Evolutionary conservation across 2,888 invertebrate species (phyloP).

Genomic region (Anorthoa munda): DNA sequence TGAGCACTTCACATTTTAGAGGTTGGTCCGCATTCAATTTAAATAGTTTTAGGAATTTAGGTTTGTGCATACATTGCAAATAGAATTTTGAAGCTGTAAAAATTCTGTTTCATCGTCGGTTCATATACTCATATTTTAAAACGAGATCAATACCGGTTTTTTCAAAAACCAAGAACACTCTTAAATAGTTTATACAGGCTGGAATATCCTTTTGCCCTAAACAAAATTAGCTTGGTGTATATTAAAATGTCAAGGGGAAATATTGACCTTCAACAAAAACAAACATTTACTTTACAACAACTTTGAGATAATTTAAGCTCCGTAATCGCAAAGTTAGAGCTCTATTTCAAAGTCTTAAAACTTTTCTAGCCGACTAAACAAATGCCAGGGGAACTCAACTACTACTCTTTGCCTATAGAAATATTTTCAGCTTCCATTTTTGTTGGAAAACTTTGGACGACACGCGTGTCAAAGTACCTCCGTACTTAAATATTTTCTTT

Average conservation of each 20-base stretch:
- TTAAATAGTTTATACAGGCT: neutral
- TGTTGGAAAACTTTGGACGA: slow-evolving; percentile 35
- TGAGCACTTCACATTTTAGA: slow-evolving; percentile 18
- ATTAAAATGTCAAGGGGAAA: slow-evolving; percentile 3
- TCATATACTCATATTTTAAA: neutral
- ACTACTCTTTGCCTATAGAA: neutral
- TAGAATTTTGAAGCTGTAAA: neutral
- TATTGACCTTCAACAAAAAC: slow-evolving; percentile 10
- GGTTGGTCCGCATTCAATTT: neutral
- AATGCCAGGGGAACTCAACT: slow-evolving; percentile 33
- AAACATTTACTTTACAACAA: slow-evolving; percentile 8
- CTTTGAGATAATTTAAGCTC: slow-evolving; percentile 26
- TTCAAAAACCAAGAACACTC: no score
- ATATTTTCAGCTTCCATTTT: slow-evolving; percentile 29
- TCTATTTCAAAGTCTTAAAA: slow-evolving; percentile 16
- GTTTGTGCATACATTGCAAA: neutral
- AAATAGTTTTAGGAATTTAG: neutral
- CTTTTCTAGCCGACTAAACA: slow-evolving; percentile 10
- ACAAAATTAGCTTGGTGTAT: neutral
- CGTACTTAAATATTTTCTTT: slow-evolving; percentile 47
- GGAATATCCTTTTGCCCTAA: neutral
- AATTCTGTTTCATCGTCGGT: neutral
- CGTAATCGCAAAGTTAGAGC: slow-evolving; percentile 37
- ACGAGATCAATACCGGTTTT: neutral
- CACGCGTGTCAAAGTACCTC: slow-evolving; percentile 23